A percentile compares a stretch with the other conserved stretches of the same genome.
Evolutionary conservation across 1,140 invertebrate species (phyloP).

Genomic region (Leptestheria dahalacensis): DNA sequence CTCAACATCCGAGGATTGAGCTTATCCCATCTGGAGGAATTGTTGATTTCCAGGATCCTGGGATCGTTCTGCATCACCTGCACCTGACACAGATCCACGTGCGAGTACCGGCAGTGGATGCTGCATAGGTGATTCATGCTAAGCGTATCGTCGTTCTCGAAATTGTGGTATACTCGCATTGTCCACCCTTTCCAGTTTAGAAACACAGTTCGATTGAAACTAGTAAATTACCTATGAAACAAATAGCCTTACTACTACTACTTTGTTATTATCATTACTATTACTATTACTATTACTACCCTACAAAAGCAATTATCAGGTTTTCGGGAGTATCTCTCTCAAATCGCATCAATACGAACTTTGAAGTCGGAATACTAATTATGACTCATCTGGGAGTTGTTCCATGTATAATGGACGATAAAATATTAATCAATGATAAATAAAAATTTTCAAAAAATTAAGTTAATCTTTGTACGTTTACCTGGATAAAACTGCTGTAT

Average conservation of each 20-base stretch:
- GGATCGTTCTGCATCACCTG: not conserved
- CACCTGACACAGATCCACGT: conserved; percentile 12
- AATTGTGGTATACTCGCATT: conserved; percentile 14
- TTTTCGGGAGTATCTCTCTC: too few species aligned
- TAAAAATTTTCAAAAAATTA: too few species aligned
- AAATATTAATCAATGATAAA: too few species aligned
- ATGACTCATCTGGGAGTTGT: too few species aligned
- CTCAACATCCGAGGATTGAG: conserved; percentile 20
- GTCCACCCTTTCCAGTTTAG: conserved; percentile 11
- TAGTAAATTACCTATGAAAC: not conserved
- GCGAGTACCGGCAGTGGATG: not conserved
- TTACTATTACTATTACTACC: too few species aligned
- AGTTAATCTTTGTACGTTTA: not conserved
- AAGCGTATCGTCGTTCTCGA: not conserved
- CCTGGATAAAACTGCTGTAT: not conserved
- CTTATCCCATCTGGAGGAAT: not conserved
- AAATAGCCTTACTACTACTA: too few species aligned
- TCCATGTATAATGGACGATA: too few species aligned
- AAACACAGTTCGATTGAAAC: not conserved
- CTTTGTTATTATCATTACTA: too few species aligned
- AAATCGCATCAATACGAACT: too few species aligned
- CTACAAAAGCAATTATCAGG: too few species aligned
- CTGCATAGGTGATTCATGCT: not conserved
- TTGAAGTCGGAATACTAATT: too few species aligned
- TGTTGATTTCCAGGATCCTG: not conserved